These are phyloP conservation scores for Dermolepida albohirtum DNA, from an alignment of 2,888 invertebrate genomes.

Conservation along the genomic window DNA sequence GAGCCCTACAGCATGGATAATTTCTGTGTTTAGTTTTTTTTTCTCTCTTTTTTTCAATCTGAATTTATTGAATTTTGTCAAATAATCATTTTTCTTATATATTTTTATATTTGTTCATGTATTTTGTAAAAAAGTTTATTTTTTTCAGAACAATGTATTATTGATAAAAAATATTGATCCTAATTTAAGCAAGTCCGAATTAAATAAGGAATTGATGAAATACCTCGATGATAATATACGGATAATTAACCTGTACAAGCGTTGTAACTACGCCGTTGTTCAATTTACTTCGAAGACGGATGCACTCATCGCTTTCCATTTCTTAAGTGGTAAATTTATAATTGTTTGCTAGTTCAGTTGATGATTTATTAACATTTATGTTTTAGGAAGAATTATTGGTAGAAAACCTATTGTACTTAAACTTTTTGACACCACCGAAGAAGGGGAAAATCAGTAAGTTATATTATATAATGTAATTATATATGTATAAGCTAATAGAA, in stretches of 20 bases:
- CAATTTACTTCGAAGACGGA: constrained; percentile 9
- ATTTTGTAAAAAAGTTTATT: too few relatives aligned
- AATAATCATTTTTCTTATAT: too few relatives aligned
- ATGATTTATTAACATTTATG: background rate
- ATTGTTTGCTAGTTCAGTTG: too few relatives aligned
- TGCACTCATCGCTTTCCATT: background rate
- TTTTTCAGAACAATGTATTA: constrained; percentile 16
- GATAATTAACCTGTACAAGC: constrained; percentile 6
- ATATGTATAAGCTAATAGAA: too few relatives aligned
- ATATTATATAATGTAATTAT: too few relatives aligned
- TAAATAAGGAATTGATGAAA: constrained; percentile 9
- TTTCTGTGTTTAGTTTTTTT: too few relatives aligned
- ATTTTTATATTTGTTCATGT: too few relatives aligned
- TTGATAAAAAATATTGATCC: constrained; percentile 11
- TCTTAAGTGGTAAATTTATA: constrained; percentile 1
- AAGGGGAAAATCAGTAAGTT: constrained; percentile 27
- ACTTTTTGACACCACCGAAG: constrained; percentile 5
- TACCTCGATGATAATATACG: background rate
- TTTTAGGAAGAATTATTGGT: constrained; percentile 10
- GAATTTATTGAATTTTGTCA: too few relatives aligned
- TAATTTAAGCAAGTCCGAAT: background rate
- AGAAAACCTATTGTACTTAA: background rate
- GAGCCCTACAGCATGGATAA: too few relatives aligned
- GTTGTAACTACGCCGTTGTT: constrained; percentile 4
- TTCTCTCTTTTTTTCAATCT: too few relatives aligned